phyloP scores from a whole-genome alignment of 2,113 vertebrate genomes.

The Ivindomyrus marchei region DNA sequence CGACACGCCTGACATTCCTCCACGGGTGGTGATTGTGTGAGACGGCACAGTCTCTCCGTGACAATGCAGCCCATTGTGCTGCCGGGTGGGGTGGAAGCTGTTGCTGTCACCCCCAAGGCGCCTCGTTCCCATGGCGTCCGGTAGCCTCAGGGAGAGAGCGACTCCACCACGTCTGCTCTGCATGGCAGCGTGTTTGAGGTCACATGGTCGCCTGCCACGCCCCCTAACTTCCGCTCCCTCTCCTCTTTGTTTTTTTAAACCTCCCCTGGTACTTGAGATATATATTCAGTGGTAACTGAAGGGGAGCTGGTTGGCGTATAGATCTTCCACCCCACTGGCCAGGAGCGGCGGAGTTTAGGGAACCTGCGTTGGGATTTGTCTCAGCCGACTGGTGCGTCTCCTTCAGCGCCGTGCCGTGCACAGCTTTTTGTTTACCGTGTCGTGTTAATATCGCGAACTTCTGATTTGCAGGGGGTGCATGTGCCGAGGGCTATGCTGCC shows the following conservation, averaged over 20 bases:
- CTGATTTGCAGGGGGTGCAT: background rate
- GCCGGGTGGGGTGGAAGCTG: conserved; percentile 19
- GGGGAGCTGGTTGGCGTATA: background rate
- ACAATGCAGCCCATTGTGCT: conserved; percentile 53
- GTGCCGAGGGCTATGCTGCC: background rate
- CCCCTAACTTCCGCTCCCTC: background rate
- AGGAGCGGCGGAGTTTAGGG: background rate
- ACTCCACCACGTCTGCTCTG: background rate
- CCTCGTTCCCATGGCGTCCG: background rate
- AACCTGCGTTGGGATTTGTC: background rate
- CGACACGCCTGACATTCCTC: conserved; percentile 24
- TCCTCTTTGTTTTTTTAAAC: background rate
- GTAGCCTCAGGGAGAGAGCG: background rate
- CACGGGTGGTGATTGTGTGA: conserved; percentile 22
- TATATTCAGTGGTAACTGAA: background rate
- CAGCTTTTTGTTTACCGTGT: background rate
- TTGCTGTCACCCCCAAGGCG: background rate
- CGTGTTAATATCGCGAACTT: background rate
- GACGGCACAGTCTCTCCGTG: background rate
- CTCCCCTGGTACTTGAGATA: background rate
- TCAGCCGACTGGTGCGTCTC: background rate
- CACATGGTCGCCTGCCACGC: background rate
- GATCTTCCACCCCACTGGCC: background rate
- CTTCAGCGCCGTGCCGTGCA: background rate
- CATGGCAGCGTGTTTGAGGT: background rate